phyloP scores from a whole-genome alignment of 2,797 vertebrate species.

The Acipenser ruthenus region DNA sequence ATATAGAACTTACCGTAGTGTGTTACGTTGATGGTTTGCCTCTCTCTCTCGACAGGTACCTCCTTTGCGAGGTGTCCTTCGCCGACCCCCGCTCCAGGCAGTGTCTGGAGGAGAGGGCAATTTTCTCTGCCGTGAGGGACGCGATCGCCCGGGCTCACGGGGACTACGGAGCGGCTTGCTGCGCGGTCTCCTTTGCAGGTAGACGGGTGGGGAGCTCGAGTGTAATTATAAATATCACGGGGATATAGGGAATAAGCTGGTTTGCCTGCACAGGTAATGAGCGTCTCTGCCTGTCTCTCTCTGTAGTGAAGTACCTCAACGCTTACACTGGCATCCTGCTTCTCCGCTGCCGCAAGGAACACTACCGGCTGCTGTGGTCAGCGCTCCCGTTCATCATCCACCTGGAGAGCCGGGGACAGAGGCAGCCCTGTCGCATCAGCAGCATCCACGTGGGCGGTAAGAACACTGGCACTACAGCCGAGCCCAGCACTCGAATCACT shows the following conservation, averaged over 20 bases:
- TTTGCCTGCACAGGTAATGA: too few relatives aligned
- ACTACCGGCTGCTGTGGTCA: constrained; percentile 77
- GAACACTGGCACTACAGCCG: constrained; percentile 4
- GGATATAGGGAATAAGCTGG: background rate
- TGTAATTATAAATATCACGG: background rate
- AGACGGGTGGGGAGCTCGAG: background rate
- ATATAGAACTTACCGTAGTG: too few relatives aligned
- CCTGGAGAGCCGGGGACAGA: constrained; percentile 64
- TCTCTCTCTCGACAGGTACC: constrained; percentile 58
- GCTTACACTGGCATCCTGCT: constrained; percentile 81
- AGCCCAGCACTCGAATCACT: too few relatives aligned
- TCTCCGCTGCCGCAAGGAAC: constrained; percentile 75
- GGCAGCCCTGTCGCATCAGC: constrained; percentile 70
- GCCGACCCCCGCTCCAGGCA: constrained; percentile 64
- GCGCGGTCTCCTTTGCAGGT: constrained; percentile 69
- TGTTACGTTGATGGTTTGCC: accelerated
- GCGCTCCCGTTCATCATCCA: constrained; percentile 77
- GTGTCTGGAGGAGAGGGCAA: constrained; percentile 65
- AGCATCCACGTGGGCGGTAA: constrained; percentile 88
- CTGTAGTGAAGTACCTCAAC: constrained; percentile 82
- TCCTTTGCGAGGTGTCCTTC: constrained; percentile 79
- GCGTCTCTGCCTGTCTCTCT: background rate
- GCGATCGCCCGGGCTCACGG: constrained; percentile 69
- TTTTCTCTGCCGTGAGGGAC: constrained; percentile 54
- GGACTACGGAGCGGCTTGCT: constrained; percentile 76